Percentiles rank a stretch among this genome's conserved stretches.
These are phyloP conservation scores for Leptoclinus maculatus DNA, from an alignment of 2,797 vertebrate species.

Conservation along the genomic window DNA sequence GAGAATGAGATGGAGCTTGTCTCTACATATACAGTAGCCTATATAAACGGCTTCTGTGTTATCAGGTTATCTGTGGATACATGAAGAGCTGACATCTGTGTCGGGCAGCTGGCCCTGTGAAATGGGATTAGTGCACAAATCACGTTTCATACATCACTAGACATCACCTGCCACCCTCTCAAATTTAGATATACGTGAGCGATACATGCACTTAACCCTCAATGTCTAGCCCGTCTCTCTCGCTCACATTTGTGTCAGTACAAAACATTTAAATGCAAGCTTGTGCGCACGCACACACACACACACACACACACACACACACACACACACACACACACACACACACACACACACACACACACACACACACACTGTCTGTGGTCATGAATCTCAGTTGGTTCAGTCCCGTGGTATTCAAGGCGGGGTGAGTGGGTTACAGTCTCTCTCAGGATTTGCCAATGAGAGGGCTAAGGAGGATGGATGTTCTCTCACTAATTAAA, in stretches of 20 bases:
- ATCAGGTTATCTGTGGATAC: slow-evolving; percentile 52
- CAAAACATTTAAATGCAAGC: slow-evolving; percentile 6
- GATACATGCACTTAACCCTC: not conserved
- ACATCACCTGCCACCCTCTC: slow-evolving; percentile 74
- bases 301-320: not conserved
- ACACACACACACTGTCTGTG: slow-evolving; percentile 8
- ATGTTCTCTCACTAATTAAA: slow-evolving; percentile 77
- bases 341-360: not conserved
- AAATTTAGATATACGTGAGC: slow-evolving; percentile 41
- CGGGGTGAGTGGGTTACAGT: slow-evolving; percentile 29
- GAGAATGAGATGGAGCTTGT: slow-evolving; percentile 28
- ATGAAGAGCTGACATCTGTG: slow-evolving; percentile 69
- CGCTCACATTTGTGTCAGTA: not conserved
- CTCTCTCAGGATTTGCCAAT: slow-evolving; percentile 61
- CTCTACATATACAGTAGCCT: not conserved
- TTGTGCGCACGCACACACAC: not conserved
- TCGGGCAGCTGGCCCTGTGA: slow-evolving; percentile 58
- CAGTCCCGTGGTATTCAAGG: slow-evolving; percentile 15
- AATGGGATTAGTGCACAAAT: slow-evolving; percentile 73
- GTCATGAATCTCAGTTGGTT: slow-evolving; percentile 49
- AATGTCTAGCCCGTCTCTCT: not conserved
- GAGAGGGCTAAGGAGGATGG: slow-evolving; percentile 65
- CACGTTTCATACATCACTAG: slow-evolving; percentile 71
- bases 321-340: slow-evolving; percentile 8
- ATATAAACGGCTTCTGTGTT: slow-evolving; percentile 19